Evolutionary conservation across 2,888 invertebrate species (phyloP).

Genomic region (Drosophila differens): DNA sequence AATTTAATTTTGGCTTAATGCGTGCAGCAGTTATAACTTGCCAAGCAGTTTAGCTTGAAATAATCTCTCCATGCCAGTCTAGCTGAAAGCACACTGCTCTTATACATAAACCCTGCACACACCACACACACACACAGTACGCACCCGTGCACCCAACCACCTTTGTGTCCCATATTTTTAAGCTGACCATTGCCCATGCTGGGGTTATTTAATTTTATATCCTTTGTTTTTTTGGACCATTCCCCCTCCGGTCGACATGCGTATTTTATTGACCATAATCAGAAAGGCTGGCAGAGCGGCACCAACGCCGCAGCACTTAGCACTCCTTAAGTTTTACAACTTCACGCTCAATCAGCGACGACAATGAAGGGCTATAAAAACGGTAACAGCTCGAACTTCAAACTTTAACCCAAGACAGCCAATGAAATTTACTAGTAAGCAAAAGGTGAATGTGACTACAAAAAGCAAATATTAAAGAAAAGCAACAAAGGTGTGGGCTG

Average conservation of each 20-base stretch:
- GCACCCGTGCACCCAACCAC: slow-evolving; percentile 21
- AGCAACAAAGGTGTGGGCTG: background rate
- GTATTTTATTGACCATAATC: slow-evolving; percentile 74
- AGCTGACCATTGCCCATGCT: slow-evolving; percentile 37
- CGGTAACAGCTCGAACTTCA: slow-evolving; percentile 53
- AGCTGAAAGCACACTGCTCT: slow-evolving; percentile 26
- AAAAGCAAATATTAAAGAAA: slow-evolving; percentile 1
- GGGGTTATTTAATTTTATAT: slow-evolving; percentile 60
- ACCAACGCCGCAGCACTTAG: slow-evolving; percentile 62
- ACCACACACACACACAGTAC: slow-evolving; percentile 16
- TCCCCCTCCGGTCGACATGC: slow-evolving; percentile 25
- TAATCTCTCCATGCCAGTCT: slow-evolving; percentile 51
- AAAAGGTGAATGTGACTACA: slow-evolving; percentile 1
- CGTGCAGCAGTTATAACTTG: slow-evolving; percentile 6
- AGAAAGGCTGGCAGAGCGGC: slow-evolving; percentile 8
- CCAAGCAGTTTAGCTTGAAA: slow-evolving; percentile 31
- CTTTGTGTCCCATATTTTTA: slow-evolving; percentile 34
- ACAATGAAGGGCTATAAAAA: slow-evolving; percentile 50
- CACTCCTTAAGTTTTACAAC: slow-evolving; percentile 82
- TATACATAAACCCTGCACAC: slow-evolving; percentile 37
- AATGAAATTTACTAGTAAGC: slow-evolving; percentile 27
- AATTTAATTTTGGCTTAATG: slow-evolving; percentile 23
- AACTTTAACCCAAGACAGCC: slow-evolving; percentile 58
- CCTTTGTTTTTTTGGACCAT: slow-evolving; percentile 14
- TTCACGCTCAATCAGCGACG: slow-evolving; percentile 74